Evolutionary conservation across 2,888 invertebrate species (phyloP).

Genomic region (Limnephilus marmoratus): DNA sequence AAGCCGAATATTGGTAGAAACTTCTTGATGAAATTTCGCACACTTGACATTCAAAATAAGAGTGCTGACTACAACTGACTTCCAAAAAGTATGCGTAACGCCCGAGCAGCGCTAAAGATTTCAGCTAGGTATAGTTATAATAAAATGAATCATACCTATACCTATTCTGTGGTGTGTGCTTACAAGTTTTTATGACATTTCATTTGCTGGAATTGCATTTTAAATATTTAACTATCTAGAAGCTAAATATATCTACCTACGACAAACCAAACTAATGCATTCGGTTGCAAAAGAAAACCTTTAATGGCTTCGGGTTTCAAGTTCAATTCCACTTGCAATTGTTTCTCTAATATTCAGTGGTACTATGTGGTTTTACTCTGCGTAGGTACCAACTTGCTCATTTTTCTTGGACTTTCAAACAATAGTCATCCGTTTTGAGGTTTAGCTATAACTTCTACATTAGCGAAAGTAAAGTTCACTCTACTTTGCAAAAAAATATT

Average conservation of each 20-base stretch:
- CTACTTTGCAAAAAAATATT: background rate
- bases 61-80: no score
- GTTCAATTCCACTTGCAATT: background rate
- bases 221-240: background rate
- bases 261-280: background rate
- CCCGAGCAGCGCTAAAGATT: no score
- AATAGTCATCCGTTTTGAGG: constrained; percentile 9
- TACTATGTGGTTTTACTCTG: background rate
- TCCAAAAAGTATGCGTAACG: no score
- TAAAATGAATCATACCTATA: background rate
- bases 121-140: background rate
- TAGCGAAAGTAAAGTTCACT: background rate
- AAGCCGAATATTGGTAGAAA: no score
- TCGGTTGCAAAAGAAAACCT: background rate
- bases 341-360: background rate
- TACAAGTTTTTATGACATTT: background rate
- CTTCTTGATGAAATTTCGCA: no score
- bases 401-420: background rate
- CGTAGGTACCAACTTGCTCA: background rate
- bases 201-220: background rate
- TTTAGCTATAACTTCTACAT: constrained; percentile 18
- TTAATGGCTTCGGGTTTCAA: background rate
- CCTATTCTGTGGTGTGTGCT: background rate
- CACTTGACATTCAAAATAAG: no score
- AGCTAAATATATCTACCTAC: background rate